phyloP scores from a whole-genome alignment of 1,140 invertebrate species.

The Thereuonema tuberculata region DNA sequence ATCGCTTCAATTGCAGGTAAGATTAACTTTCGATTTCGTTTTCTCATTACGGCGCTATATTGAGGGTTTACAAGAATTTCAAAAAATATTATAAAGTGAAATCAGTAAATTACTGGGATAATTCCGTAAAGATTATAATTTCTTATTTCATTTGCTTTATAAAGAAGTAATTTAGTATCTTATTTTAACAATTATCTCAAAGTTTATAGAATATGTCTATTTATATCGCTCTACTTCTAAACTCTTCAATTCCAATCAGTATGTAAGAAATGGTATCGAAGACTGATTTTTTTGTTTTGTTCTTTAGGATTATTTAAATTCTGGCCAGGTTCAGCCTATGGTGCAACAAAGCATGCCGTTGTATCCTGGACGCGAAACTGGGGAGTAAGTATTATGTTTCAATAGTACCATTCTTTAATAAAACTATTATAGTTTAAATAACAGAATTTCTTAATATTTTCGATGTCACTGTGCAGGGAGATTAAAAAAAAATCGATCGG shows the following conservation, averaged over 20 bases:
- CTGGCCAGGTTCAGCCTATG: neutral
- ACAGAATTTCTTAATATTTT: too few species aligned
- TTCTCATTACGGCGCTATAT: neutral
- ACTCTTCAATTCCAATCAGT: too few species aligned
- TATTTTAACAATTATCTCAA: neutral
- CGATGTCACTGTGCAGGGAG: too few species aligned
- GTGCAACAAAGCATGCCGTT: neutral
- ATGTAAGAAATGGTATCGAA: neutral
- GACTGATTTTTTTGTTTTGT: neutral
- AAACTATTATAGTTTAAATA: too few species aligned
- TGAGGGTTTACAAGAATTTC: neutral
- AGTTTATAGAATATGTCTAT: neutral
- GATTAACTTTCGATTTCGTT: neutral
- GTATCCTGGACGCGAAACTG: neutral
- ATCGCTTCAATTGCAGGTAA: neutral
- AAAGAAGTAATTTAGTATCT: neutral
- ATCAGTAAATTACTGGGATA: neutral
- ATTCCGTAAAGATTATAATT: neutral
- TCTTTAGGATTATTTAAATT: neutral
- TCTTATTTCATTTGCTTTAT: neutral
- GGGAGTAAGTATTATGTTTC: neutral
- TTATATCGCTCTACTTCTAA: neutral
- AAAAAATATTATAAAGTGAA: neutral
- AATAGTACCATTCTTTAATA: too few species aligned
- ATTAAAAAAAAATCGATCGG: too few species aligned